Base-by-base conservation (phyloP, 2,797 vertebrate species). In the Sebastes oblongus region DNA sequence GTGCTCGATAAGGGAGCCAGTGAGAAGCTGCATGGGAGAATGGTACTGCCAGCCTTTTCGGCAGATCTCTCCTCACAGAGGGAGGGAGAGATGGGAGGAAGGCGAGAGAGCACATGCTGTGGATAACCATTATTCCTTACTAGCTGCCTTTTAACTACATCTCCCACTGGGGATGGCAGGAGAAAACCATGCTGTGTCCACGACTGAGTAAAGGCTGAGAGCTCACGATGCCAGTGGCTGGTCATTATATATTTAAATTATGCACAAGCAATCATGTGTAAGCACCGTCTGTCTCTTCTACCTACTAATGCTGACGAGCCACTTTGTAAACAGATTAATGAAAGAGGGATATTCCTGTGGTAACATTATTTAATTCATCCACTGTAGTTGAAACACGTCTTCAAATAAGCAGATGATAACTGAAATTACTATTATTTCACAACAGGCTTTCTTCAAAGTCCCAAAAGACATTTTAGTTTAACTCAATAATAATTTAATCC, bases 1-100 rank as follows among this genome's bases (percentile, higher is more conserved):
- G 86, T 85, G 85, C 46, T 78, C n/a, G 54, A 83, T 86, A 89
- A 82, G 30, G 70, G 80, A 90, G 91, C 77, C 79, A 72, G 79
- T 22, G 55, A 70, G 86, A 60, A 24, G 74, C 85, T 80, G 88
- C 36, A 39, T 6, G 62, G 72, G 66, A 83, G 65, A 83, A 81
- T 70, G 77, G 62, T 71, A 25, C 80, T 50, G 66, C 29, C 22
- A 72, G 87, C 86, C 82, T 89, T 89, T 87, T 74, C 86, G 83
- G 79, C 88, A 85, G 77, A 86, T 84, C 81, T 82, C 56, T 82
- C 75, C 71, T 90, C 84, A 66, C 68, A 69, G 8, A 22, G 82
- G 78, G 77, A 85, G 78, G 83, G 79, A 78, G 64, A 55, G 75
- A 78, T 22, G 55, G 75, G 77, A 86, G 80, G 50, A 73, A 67